Evolutionary conservation across 2,113 vertebrate species (phyloP).

Genomic region (Acrocephalus arundinaceus): DNA sequence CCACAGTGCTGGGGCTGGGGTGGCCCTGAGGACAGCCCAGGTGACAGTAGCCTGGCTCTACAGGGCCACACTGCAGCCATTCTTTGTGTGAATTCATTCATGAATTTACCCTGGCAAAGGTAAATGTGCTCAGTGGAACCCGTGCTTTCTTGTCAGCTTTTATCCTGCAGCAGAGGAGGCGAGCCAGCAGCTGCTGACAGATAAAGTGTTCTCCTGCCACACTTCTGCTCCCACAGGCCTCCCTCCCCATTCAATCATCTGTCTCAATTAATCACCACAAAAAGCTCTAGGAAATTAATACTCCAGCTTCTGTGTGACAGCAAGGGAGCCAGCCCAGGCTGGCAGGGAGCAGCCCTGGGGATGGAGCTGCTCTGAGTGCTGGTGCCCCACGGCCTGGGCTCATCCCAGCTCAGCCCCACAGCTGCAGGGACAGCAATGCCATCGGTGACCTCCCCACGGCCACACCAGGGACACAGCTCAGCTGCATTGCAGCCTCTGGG

Average conservation of each 20-base stretch:
- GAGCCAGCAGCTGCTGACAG: constrained; percentile 6
- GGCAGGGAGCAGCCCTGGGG: background rate
- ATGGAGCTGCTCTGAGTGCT: background rate
- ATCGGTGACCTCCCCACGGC: background rate
- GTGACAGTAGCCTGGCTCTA: background rate
- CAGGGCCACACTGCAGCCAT: background rate
- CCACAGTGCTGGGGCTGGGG: accelerated
- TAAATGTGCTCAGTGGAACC: background rate
- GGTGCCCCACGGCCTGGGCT: accelerated
- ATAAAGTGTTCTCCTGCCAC: constrained; percentile 12
- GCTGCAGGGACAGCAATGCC: background rate
- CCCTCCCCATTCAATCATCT: background rate
- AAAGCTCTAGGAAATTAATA: constrained; percentile 14
- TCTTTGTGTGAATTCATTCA: background rate
- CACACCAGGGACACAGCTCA: background rate
- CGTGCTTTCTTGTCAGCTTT: background rate
- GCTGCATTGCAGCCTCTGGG: background rate
- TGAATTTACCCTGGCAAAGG: background rate
- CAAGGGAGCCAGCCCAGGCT: background rate
- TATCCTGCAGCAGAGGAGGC: background rate
- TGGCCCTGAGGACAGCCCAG: background rate
- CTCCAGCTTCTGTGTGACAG: background rate
- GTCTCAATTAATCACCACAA: constrained; percentile 23
- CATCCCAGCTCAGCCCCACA: background rate
- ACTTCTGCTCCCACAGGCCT: constrained; percentile 11